Conservation (phyloP, 2,888 invertebrate species). For the Patella caerulea region DNA sequence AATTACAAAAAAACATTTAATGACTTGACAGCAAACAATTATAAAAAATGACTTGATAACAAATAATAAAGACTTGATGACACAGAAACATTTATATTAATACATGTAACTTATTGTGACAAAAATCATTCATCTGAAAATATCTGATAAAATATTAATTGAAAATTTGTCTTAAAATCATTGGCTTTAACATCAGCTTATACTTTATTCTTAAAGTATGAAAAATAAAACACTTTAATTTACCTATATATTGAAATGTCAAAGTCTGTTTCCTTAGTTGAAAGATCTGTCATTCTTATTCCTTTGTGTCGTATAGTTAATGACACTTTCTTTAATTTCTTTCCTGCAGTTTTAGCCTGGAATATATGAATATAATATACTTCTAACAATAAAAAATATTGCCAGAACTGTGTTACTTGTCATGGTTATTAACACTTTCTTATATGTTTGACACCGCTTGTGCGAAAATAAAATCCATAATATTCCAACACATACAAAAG, state of each 20-base stretch:
- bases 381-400: no score
- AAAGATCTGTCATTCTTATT: constrained; percentile 82
- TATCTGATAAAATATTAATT: no score
- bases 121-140: no score
- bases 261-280: constrained; percentile 80
- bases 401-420: no score
- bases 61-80: no score
- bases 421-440: no score
- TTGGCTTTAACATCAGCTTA: no score
- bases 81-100: no score
- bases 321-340: constrained; percentile 78
- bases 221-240: constrained; percentile 22
- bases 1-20: not conserved
- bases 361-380: constrained; percentile 39
- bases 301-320: constrained; percentile 84
- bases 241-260: constrained; percentile 90
- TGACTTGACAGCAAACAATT: not conserved
- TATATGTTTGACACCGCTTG: not conserved
- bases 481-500: not conserved
- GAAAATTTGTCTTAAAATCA: no score
- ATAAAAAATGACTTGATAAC: no score
- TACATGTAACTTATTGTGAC: no score
- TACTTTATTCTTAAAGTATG: no score
- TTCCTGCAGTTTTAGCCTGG: constrained; percentile 76
- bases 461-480: not conserved